Evolutionary conservation across 1,140 invertebrate genomes (phyloP), one percentile per base, ranked within the genome.

Genomic region (Thaumatotibia leucotreta): DNA sequence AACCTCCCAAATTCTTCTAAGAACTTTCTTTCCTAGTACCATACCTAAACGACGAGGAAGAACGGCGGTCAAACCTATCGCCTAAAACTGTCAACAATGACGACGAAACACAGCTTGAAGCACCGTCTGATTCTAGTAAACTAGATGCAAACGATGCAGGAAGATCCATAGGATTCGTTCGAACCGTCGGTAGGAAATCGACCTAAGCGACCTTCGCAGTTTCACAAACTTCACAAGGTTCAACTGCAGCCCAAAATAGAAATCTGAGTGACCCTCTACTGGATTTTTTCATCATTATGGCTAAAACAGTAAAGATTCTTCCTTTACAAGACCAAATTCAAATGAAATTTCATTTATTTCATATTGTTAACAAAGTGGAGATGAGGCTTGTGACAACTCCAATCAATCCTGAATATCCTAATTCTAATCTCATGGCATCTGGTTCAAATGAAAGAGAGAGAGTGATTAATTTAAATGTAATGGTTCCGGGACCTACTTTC

Each of bases 31-130:
- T 67, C 58, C 35, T 67, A 32, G 32, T 32, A 32, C 66, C 66
- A 67, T 67, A 69, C 66, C 66, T 69, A 35, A 69, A 69, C 66
- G 63, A 66, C 27, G 67, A 69, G 66, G 64, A 69, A 69, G 32
- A 67, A 39, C 62, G 62, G 22, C 66, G 50, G 33, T 67, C 62
- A 17, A 67, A 67, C 66, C 14, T 67, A 52, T 69, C 64, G 24
- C 64, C 50, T 50, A 67, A 39, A 45, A 35, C 24, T 31, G 67
- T 52, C 49, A 39, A 20, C 22, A 62, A 68, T 24, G 33, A 54
- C 29, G 39, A 69, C 65, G 49, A 69, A 58, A 64, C 45, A 49
- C 45, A 20, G 45, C 31, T 32, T 32, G 31, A 32, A 32, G 31
- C 31, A 32, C 31, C 10, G 31, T 49, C 45, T 49, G 45, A 49